Conservation (phyloP, 37 sponge, comb jelly and placozoan genomes). For the Mnemiopsis leidyi region DNA sequence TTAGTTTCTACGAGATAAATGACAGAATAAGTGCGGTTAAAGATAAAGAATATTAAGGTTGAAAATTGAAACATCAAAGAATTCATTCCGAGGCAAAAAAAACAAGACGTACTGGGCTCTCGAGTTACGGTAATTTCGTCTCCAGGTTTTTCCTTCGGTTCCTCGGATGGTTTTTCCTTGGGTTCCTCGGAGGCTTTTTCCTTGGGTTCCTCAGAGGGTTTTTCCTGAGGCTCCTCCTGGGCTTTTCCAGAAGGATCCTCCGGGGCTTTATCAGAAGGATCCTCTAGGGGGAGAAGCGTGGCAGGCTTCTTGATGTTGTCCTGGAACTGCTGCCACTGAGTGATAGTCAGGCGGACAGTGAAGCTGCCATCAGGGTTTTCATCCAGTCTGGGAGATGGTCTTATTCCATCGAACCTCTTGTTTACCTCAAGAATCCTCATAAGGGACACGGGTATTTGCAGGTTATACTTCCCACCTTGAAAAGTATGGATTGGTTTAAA, state of each 20-base stretch:
- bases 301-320: slow-evolving; percentile 22
- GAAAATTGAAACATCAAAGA: too few species aligned
- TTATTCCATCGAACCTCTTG: neutral
- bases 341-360: neutral
- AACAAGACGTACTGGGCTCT: neutral
- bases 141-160: neutral
- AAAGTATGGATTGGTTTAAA: too few species aligned
- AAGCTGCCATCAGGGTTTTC: slow-evolving; percentile 26
- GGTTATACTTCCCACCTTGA: slow-evolving; percentile 8
- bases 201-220: neutral
- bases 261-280: neutral
- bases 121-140: neutral
- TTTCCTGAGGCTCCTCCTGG: neutral
- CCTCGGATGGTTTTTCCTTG: neutral
- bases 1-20: too few species aligned
- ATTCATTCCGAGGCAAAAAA: too few species aligned
- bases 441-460: neutral
- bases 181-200: neutral
- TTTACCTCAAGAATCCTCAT: neutral
- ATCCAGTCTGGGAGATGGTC: neutral
- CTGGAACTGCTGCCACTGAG: slow-evolving; percentile 32
- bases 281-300: neutral
- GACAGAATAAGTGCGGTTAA: too few species aligned
- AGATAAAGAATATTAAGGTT: too few species aligned
- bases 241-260: neutral